Evolutionary conservation across 2,113 vertebrate species (phyloP), one percentile per base, ranked within the genome.

Genomic region (Gadus chalcogrammus): DNA sequence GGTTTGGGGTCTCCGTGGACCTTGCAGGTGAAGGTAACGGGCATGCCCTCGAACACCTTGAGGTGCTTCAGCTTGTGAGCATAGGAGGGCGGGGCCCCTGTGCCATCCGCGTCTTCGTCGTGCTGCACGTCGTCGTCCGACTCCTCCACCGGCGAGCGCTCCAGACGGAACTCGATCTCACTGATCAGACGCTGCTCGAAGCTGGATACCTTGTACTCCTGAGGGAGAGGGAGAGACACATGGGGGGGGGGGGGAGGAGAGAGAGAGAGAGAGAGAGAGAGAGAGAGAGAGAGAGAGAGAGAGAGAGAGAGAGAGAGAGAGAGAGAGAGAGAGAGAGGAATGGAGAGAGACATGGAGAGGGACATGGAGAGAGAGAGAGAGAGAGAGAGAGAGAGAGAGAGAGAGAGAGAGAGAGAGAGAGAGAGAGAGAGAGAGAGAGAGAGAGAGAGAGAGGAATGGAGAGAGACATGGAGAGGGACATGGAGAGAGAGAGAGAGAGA

Each of bases 171-270:
- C 80, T 99, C 97, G 0, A 99, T 99, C 84, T 99, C 97, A 67
- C 95, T 97, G 87, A 99, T 99, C 78, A 99, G 85, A 7, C 97
- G 94, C 91, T 99, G 97, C 82, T 98, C 97, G 61, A 98, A 99
- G 88, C 96, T 99, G 79, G 97, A 99, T 48, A 99, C 97, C 80
- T 96, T 99, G 87, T 99, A 99, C 66, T 99, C 97, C 97, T 99
- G 67, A 28, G 68, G 11, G 38, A 35, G 12, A 27, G 15, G 42
- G 6, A 48, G 42, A 13, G 42, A 48, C 7, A 48, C 9, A 48
- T 9, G 2, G 42, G 12, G 8, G 12, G 42, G 15, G 20, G 20
- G 18, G 24, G 66, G 0, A 28, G 17, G 42, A 27, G 15, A 27
- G 20, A 71, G 12, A 48, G 55, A 56, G 13, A 56, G 55, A 56